Conservation (phyloP, 2,888 invertebrate genomes). For the Stenotaenia linearis region DNA sequence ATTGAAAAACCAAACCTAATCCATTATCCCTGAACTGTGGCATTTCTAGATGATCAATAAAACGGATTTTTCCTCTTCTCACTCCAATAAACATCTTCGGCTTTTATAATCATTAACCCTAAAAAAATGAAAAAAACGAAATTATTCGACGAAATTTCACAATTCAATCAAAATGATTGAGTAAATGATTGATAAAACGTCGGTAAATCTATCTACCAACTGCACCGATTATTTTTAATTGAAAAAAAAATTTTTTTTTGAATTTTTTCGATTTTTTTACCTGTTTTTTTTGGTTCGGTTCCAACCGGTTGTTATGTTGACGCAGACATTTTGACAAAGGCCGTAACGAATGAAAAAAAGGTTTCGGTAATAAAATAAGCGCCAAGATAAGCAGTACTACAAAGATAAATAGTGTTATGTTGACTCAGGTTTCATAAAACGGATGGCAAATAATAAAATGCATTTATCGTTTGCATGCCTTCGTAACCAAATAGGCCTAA, state of each 20-base stretch:
- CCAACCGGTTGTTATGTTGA: not conserved
- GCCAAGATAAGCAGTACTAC: not conserved
- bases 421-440: not conserved
- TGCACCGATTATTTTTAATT: too few species aligned
- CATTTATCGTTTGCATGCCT: not conserved
- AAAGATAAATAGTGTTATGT: not conserved
- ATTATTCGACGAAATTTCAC: not conserved
- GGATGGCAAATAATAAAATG: not conserved
- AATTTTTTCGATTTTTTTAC: too few species aligned
- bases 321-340: not conserved
- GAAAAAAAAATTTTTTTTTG: too few species aligned
- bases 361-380: not conserved
- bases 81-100: too few species aligned
- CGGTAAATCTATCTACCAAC: too few species aligned
- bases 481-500: not conserved
- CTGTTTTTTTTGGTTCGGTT: not conserved
- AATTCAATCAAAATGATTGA: not conserved
- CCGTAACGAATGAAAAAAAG: not conserved
- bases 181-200: too few species aligned
- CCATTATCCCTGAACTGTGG: not conserved
- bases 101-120: too few species aligned
- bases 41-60: slow-evolving; percentile 6
- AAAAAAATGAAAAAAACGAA: not conserved
- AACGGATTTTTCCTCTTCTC: not conserved
- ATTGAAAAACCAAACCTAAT: not conserved